A percentile compares a stretch with the other conserved stretches of the same genome.
Evolutionary conservation across 2,113 vertebrate species (phyloP).

Genomic region (Neogobius melanostomus): DNA sequence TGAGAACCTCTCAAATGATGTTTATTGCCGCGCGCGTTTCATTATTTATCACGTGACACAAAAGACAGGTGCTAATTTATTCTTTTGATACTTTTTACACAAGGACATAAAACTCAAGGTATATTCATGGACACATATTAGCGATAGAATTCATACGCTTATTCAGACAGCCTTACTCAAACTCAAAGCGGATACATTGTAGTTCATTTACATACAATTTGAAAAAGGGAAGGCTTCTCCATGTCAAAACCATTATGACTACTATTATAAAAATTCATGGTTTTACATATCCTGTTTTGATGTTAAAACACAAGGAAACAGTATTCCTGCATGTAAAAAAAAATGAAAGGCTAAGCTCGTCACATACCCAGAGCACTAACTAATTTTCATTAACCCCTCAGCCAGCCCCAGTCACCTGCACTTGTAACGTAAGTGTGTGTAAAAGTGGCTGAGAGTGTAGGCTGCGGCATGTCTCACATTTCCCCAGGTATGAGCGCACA

Average conservation of each 20-base stretch:
- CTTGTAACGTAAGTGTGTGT: slow-evolving; percentile 6
- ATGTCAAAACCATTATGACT: no score
- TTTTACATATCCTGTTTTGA: no score
- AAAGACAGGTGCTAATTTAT: slow-evolving; percentile 9
- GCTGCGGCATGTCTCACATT: slow-evolving; percentile 76
- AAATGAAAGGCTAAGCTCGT: neutral
- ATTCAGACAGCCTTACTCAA: no score
- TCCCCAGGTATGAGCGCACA: slow-evolving; percentile 63
- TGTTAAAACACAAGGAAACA: no score
- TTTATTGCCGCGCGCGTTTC: slow-evolving; percentile 44
- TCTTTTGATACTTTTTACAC: neutral
- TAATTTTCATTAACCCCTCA: neutral
- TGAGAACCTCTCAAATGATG: slow-evolving; percentile 42
- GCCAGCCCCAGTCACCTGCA: neutral
- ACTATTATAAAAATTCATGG: no score
- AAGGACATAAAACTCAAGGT: neutral
- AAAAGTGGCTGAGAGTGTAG: slow-evolving; percentile 44
- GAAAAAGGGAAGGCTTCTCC: no score
- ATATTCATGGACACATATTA: neutral
- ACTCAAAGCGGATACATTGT: no score
- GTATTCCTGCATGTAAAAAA: neutral
- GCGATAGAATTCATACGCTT: neutral
- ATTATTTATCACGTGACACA: neutral
- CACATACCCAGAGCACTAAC: neutral
- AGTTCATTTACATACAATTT: no score